These are phyloP conservation scores for Garrulus glandarius DNA, from an alignment of 2,797 vertebrate species.

Conservation along the genomic window DNA sequence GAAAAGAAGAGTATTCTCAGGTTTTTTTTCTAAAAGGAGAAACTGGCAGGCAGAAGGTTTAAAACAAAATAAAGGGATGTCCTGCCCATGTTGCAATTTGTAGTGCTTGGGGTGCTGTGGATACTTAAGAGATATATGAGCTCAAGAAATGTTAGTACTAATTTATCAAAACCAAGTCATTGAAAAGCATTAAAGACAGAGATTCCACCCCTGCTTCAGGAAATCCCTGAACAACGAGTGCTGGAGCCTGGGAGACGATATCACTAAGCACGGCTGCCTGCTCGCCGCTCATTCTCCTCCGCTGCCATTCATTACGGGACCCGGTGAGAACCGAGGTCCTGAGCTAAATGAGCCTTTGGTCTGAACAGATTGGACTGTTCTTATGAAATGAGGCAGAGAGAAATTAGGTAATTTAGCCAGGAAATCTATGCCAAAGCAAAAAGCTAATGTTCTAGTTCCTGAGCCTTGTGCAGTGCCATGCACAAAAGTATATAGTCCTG, in stretches of 20 bases:
- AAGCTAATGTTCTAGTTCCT: conserved; percentile 51
- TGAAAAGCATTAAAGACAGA: conserved; percentile 34
- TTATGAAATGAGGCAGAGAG: conserved; percentile 68
- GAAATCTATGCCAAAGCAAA: conserved; percentile 60
- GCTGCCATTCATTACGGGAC: conserved; percentile 20
- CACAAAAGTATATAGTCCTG: conserved; percentile 33
- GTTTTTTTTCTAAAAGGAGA: background rate
- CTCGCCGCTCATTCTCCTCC: background rate
- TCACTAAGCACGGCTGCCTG: background rate
- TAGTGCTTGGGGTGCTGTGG: background rate
- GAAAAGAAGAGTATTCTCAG: background rate
- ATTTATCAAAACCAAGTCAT: conserved; percentile 36
- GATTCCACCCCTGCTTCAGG: conserved; percentile 47
- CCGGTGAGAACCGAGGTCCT: conserved; percentile 56
- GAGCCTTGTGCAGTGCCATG: conserved; percentile 22
- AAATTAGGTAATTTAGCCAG: conserved; percentile 62
- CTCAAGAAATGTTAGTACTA: conserved; percentile 22
- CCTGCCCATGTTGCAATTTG: conserved; percentile 13
- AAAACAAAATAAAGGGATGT: background rate
- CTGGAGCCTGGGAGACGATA: conserved; percentile 57
- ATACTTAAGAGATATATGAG: conserved; percentile 24
- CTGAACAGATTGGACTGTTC: conserved; percentile 65
- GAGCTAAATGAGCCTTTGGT: conserved; percentile 46
- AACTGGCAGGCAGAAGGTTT: background rate
- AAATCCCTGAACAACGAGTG: conserved; percentile 42